phyloP scores from a whole-genome alignment of 2,113 vertebrate species.

The Lanius collurio region DNA sequence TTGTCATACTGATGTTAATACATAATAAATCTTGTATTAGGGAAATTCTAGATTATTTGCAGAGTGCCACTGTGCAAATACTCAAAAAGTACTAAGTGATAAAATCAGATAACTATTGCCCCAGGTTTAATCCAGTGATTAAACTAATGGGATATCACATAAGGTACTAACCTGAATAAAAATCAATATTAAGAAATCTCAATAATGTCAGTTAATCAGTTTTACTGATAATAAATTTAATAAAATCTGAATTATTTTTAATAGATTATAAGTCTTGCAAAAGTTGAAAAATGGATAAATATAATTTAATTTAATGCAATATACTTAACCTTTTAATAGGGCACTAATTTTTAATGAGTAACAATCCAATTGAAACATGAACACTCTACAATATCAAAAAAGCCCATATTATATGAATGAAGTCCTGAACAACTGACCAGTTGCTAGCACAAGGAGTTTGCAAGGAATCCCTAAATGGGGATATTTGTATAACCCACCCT shows the following conservation, averaged over 20 bases:
- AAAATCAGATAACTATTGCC: slow-evolving; percentile 20
- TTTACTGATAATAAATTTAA: slow-evolving; percentile 9
- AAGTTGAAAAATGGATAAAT: not conserved
- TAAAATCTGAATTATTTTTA: not conserved
- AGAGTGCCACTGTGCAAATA: slow-evolving; percentile 35
- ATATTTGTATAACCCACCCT: not conserved
- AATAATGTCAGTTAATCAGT: not conserved
- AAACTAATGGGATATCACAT: slow-evolving; percentile 18
- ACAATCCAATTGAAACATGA: not conserved
- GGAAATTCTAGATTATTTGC: slow-evolving; percentile 25
- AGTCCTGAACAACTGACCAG: not conserved
- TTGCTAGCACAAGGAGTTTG: not conserved
- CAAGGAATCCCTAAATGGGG: not conserved
- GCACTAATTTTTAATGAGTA: not conserved
- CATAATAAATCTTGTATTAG: slow-evolving; percentile 22
- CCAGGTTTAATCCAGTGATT: slow-evolving; percentile 38
- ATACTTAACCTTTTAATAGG: not conserved
- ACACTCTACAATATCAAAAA: not conserved
- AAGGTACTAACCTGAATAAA: not conserved
- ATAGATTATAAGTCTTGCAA: not conserved
- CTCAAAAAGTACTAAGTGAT: slow-evolving; percentile 16
- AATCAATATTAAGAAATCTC: not conserved
- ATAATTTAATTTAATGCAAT: not conserved
- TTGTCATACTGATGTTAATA: not conserved
- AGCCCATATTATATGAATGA: not conserved